Percentiles rank a stretch among this genome's conserved stretches.
Conservation (phyloP, 1,140 invertebrate genomes). For the Dendrolimus kikuchii region DNA sequence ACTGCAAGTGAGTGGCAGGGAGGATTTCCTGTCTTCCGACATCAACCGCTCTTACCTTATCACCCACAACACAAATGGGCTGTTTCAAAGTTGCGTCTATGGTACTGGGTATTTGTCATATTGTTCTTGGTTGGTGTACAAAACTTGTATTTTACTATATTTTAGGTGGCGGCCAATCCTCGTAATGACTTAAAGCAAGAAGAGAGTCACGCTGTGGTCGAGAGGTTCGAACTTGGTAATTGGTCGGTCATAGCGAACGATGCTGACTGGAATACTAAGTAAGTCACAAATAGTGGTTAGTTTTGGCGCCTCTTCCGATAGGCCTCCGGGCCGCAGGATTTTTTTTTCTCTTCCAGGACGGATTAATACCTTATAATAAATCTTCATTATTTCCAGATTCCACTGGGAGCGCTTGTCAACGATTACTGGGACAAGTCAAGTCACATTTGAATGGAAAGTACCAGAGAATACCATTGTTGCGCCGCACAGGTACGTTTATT, state of each 20-base stretch:
- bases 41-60: too few relatives aligned
- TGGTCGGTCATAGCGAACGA: conserved; percentile 88
- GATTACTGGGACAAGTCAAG: conserved; percentile 34
- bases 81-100: neutral
- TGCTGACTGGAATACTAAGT: conserved; percentile 91
- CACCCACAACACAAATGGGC: neutral
- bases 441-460: conserved; percentile 32
- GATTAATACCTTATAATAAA: neutral
- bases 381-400: conserved; percentile 28
- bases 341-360: too few relatives aligned
- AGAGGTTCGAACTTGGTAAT: conserved; percentile 71
- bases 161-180: conserved; percentile 85
- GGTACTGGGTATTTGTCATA: neutral
- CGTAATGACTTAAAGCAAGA: conserved; percentile 87
- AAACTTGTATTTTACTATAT: neutral
- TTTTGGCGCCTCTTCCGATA: too few relatives aligned
- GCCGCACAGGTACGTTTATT: conserved; percentile 11
- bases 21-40: too few relatives aligned
- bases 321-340: too few relatives aligned
- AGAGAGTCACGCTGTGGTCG: conserved; percentile 80
- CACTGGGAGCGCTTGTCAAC: conserved; percentile 35
- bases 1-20: too few relatives aligned
- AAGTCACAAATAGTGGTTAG: conserved; percentile 15
- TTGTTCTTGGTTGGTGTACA: neutral
- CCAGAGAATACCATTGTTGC: conserved; percentile 18